phyloP scores from a whole-genome alignment of 2,113 vertebrate genomes.

The Carassius gibelio region DNA sequence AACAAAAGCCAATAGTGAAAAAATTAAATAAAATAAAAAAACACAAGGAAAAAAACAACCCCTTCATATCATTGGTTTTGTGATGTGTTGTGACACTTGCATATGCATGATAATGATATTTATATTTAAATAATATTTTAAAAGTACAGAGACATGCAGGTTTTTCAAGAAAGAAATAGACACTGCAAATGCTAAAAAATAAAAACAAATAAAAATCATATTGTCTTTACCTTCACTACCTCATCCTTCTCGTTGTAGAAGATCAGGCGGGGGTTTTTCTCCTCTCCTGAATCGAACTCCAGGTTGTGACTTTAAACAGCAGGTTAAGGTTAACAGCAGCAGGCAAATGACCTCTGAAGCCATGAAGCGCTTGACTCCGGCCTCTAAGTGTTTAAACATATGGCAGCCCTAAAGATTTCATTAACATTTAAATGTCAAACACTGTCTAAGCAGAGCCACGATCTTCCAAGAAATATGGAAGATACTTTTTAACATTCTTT shows the following conservation, averaged over 20 bases:
- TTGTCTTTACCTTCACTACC: conserved; percentile 73
- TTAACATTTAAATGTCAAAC: not conserved
- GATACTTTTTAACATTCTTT: not conserved
- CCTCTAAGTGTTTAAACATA: conserved; percentile 24
- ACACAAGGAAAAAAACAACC: no score
- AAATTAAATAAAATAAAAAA: no score
- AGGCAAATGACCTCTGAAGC: not conserved
- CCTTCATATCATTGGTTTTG: not conserved
- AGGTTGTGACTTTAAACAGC: conserved; percentile 74
- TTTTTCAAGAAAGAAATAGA: not conserved
- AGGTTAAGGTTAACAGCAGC: conserved; percentile 66
- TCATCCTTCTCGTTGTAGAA: conserved; percentile 77
- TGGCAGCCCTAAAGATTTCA: conserved; percentile 35
- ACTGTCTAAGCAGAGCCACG: not conserved
- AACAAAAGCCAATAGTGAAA: no score
- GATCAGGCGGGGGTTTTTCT: conserved; percentile 76
- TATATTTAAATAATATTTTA: not conserved
- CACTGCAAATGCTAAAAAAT: not conserved
- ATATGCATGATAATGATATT: not conserved
- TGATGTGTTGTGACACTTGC: not conserved
- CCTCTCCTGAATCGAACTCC: conserved; percentile 75
- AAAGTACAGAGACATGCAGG: not conserved
- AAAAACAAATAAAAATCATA: not conserved
- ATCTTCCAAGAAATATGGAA: not conserved
- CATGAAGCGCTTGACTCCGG: not conserved